Evolutionary conservation across 1,140 invertebrate species (phyloP).

Genomic region (Babylonia areolata): DNA sequence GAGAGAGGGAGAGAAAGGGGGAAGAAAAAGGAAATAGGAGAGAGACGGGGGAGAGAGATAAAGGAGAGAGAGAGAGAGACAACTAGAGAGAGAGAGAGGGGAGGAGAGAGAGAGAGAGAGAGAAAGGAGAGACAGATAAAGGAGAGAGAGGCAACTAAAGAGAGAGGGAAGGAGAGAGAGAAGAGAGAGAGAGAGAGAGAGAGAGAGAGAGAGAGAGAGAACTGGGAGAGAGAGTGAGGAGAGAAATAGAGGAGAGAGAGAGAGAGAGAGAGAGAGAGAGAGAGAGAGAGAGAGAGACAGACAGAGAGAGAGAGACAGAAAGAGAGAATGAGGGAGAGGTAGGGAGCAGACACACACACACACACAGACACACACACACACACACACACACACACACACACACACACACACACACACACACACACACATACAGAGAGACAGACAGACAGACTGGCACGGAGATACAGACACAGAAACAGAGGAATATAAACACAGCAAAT

Average conservation of each 20-base stretch:
- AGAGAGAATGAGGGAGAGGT: too few relatives aligned
- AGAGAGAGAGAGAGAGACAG: not conserved
- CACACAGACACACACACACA: not conserved
- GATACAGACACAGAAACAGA: too few relatives aligned
- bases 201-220: not conserved
- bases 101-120: not conserved
- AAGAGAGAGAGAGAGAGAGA: not conserved
- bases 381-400: not conserved
- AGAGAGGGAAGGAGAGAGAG: not conserved
- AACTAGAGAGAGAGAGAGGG: not conserved
- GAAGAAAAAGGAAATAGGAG: too few relatives aligned
- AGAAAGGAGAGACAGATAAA: not conserved
- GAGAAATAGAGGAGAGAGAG: not conserved
- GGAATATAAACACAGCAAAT: not conserved
- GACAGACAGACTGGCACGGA: too few relatives aligned
- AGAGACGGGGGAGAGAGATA: not conserved
- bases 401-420: not conserved
- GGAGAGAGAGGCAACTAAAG: not conserved
- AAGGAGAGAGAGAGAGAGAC: not conserved
- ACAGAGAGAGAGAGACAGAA: not conserved
- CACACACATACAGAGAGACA: too few relatives aligned
- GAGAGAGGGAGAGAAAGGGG: too few relatives aligned
- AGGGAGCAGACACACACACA: too few relatives aligned
- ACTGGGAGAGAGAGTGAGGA: not conserved
- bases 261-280: not conserved